These are phyloP conservation scores for human DNA, from an alignment of 2,113 vertebrate species.

Conservation along the genomic window DNA sequence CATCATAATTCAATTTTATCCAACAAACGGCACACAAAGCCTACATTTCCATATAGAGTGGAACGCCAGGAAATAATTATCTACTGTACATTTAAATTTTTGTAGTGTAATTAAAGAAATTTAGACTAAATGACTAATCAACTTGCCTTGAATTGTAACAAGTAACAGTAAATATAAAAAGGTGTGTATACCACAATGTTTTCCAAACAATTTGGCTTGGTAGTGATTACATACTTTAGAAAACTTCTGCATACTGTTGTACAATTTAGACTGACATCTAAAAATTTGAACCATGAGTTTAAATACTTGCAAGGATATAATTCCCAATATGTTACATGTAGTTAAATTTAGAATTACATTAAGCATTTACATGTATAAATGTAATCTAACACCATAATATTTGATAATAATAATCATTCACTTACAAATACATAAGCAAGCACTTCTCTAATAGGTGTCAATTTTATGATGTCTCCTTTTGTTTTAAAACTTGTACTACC, in stretches of 20 bases:
- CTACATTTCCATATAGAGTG: slow-evolving; percentile 39
- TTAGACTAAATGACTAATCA: background rate
- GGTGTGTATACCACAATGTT: background rate
- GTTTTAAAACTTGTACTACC: background rate
- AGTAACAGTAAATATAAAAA: slow-evolving; percentile 2
- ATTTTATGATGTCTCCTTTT: background rate
- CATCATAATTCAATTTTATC: slow-evolving; percentile 49
- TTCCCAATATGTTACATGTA: background rate
- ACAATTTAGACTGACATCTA: background rate
- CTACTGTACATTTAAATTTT: background rate
- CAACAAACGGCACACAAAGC: slow-evolving; percentile 10
- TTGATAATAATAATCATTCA: background rate
- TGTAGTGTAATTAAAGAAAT: slow-evolving; percentile 44
- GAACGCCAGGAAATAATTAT: slow-evolving; percentile 44
- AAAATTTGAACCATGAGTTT: background rate
- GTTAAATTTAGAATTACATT: background rate
- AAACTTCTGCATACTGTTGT: background rate
- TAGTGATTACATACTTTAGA: background rate
- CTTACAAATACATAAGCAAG: background rate
- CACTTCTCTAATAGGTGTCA: background rate
- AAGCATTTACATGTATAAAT: background rate
- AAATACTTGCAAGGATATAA: background rate
- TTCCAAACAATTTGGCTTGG: background rate
- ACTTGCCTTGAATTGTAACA: background rate
- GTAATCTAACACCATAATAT: background rate